Conservation (phyloP, 2,888 invertebrate genomes). For the Panopea generosa region DNA sequence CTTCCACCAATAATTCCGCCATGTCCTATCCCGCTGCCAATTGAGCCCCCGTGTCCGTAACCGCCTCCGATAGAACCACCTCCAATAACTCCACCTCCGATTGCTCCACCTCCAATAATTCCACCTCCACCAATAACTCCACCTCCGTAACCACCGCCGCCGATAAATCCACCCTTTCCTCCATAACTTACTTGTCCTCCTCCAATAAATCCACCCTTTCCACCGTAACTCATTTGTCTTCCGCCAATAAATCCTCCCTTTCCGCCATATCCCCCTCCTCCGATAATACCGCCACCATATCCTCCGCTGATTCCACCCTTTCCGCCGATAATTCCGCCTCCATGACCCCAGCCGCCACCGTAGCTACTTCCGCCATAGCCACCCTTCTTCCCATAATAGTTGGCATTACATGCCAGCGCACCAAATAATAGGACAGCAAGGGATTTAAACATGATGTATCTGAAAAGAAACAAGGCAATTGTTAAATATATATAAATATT, state of each 20-base stretch:
- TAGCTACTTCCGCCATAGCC: background rate
- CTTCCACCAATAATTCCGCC: too few relatives aligned
- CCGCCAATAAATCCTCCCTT: too few relatives aligned
- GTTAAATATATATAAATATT: too few relatives aligned
- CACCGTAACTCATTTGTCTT: too few relatives aligned
- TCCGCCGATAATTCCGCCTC: too few relatives aligned
- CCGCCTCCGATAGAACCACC: too few relatives aligned
- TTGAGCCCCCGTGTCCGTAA: background rate
- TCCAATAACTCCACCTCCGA: too few relatives aligned
- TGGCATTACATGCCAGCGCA: background rate
- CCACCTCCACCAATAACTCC: background rate
- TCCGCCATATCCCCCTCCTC: conserved; percentile 1
- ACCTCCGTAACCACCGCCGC: background rate
- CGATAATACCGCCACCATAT: background rate
- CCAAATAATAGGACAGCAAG: conserved; percentile 9
- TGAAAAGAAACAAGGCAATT: too few relatives aligned
- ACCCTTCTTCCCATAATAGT: background rate
- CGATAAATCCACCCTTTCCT: background rate
- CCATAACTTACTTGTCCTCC: too few relatives aligned
- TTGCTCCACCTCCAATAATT: too few relatives aligned
- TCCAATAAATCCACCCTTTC: too few relatives aligned
- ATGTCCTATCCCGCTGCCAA: background rate
- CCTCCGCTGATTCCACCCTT: background rate
- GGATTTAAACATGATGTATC: conserved; percentile 7
- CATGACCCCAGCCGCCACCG: background rate